Evolutionary conservation across 2,797 vertebrate genomes (phyloP).

Genomic region (Rousettus madagascariensis): DNA sequence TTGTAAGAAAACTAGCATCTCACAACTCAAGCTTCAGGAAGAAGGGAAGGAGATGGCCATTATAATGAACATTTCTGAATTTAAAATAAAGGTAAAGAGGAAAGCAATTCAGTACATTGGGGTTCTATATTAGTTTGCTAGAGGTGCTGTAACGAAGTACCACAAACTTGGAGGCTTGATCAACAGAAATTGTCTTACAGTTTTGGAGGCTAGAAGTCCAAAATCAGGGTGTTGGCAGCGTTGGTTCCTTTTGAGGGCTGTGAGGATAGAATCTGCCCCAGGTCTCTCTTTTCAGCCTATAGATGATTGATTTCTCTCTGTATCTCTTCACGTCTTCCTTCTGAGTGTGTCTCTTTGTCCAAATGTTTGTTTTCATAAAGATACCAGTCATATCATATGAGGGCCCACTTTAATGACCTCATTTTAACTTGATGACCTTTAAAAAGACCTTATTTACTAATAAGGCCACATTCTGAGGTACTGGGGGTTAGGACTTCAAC

Average conservation of each 20-base stretch:
- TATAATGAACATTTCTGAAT: neutral
- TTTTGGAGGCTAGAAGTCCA: neutral
- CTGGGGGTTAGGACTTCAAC: neutral
- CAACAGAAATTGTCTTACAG: neutral
- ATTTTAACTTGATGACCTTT: neutral
- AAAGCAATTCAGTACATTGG: neutral
- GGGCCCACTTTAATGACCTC: neutral
- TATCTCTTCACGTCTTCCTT: neutral
- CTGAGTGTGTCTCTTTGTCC: neutral
- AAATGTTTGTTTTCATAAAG: neutral
- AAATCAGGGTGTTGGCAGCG: neutral
- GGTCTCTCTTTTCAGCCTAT: neutral
- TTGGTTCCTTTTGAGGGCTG: neutral
- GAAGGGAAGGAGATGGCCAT: neutral
- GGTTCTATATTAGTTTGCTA: neutral
- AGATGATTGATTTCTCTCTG: neutral
- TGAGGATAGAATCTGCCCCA: neutral
- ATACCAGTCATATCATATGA: neutral
- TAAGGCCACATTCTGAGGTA: neutral
- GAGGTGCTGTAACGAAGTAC: neutral
- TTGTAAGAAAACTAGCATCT: neutral
- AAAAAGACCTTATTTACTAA: neutral
- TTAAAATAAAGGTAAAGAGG: neutral
- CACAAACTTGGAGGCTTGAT: neutral
- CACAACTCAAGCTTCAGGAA: neutral